These are phyloP conservation scores for Zootoca vivipara DNA, from an alignment of 2,113 vertebrate genomes.

Conservation along the genomic window DNA sequence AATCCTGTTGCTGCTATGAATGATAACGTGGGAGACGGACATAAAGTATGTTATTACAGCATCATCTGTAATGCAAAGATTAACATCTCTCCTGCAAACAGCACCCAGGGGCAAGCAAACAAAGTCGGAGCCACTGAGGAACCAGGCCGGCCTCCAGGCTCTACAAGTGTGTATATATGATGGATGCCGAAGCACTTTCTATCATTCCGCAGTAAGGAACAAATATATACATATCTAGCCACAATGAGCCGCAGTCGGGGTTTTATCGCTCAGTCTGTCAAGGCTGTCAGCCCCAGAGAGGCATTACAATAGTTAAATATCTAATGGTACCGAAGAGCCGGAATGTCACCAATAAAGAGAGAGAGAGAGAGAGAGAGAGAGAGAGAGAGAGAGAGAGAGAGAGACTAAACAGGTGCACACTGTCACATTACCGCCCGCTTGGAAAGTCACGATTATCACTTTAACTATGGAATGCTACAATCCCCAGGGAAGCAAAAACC, in stretches of 20 bases:
- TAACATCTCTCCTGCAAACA: slow-evolving; percentile 29
- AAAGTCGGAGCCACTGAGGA: slow-evolving; percentile 27
- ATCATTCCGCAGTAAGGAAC: background rate
- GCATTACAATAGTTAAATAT: slow-evolving; percentile 45
- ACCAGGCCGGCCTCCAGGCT: slow-evolving; percentile 39
- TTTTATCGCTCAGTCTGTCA: slow-evolving; percentile 37
- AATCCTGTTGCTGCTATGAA: background rate
- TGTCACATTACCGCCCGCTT: slow-evolving; percentile 66
- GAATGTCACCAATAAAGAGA: slow-evolving; percentile 43
- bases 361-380: slow-evolving; percentile 19
- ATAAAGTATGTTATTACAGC: background rate
- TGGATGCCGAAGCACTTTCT: background rate
- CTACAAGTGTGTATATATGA: background rate
- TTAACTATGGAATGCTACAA: slow-evolving; percentile 65
- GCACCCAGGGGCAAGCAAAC: slow-evolving; percentile 37
- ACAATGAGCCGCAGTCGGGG: background rate
- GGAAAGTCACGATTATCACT: slow-evolving; percentile 63
- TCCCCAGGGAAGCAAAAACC: slow-evolving; percentile 57
- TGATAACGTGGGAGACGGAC: background rate
- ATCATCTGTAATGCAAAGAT: background rate
- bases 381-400: slow-evolving; percentile 17
- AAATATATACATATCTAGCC: background rate
- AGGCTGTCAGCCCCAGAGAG: slow-evolving; percentile 21
- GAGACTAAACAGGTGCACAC: slow-evolving; percentile 67
- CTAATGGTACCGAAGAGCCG: slow-evolving; percentile 23